Percentiles rank a stretch among this genome's conserved stretches.
Evolutionary conservation across 1,140 invertebrate genomes (phyloP).

Genomic region (Hestina assimilis): DNA sequence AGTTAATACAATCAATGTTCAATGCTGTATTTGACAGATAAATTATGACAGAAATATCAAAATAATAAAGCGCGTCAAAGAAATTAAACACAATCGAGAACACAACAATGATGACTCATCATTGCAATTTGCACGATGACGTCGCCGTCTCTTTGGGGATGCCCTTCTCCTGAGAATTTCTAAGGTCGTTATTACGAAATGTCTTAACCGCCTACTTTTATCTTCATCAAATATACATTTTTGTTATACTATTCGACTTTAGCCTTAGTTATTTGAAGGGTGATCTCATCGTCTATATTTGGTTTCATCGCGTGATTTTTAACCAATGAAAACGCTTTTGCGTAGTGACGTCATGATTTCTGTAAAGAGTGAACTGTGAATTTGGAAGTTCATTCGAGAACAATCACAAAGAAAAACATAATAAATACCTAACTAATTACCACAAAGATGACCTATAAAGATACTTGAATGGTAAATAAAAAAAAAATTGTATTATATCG

Average conservation of each 20-base stretch:
- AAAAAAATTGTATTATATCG: no score
- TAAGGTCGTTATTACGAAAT: constrained; percentile 42
- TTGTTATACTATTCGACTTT: constrained; percentile 33
- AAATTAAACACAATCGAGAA: constrained; percentile 60
- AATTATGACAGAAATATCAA: constrained; percentile 57
- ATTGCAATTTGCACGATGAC: constrained; percentile 59
- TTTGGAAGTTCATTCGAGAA: no score
- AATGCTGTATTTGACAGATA: constrained; percentile 55
- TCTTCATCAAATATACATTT: constrained; percentile 49
- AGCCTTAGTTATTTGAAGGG: constrained; percentile 51
- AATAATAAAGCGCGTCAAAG: constrained; percentile 55
- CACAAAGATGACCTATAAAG: no score
- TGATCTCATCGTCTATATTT: constrained; percentile 66
- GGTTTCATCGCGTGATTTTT: constrained; percentile 57
- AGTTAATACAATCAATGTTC: constrained; percentile 28
- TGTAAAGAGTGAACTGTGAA: neutral
- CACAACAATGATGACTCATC: constrained; percentile 76
- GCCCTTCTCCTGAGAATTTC: constrained; percentile 70
- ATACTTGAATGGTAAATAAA: no score
- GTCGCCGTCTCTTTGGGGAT: constrained; percentile 69
- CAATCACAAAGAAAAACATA: no score
- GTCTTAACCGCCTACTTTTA: constrained; percentile 58
- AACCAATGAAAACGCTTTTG: constrained; percentile 47
- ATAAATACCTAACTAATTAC: no score
- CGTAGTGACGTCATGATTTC: constrained; percentile 44